Conservation (phyloP, 2,888 invertebrate genomes). For the Slavum lentiscoides region DNA sequence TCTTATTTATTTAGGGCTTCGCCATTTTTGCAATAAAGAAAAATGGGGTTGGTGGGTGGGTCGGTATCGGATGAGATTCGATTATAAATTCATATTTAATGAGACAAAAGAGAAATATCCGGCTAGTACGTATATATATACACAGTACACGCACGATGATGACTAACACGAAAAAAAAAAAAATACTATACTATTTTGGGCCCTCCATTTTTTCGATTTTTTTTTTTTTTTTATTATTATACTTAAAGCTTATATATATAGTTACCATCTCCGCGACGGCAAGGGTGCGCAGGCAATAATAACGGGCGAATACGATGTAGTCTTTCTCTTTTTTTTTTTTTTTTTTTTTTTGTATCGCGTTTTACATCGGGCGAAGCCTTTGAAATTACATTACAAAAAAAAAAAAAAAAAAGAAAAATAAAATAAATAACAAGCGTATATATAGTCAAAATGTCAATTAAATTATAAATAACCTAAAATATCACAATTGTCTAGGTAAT, state of each 20-base stretch:
- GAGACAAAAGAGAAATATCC: conserved; percentile 29
- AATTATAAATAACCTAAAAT: conserved; percentile 51
- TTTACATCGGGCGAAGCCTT: conserved; percentile 44
- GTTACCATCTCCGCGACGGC: conserved; percentile 18
- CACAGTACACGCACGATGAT: not conserved
- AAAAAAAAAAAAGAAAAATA: conserved; percentile 38
- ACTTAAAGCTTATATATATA: conserved; percentile 33
- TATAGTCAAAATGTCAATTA: conserved; percentile 40
- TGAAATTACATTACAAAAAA: conserved; percentile 41
- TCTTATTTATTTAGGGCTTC: conserved; percentile 51
- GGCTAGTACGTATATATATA: not conserved
- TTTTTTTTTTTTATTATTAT: conserved; percentile 32
- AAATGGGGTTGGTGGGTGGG: conserved; percentile 13
- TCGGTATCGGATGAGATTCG: conserved; percentile 34
- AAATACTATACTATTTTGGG: conserved; percentile 23
- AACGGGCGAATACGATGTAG: conserved; percentile 11
- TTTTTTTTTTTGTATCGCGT: conserved; percentile 30
- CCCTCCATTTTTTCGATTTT: conserved; percentile 7
- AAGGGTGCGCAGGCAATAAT: conserved; percentile 45
- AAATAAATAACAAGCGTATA: conserved; percentile 48
- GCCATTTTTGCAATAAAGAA: conserved; percentile 36
- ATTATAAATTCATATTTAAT: conserved; percentile 41
- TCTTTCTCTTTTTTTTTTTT: too few relatives aligned
- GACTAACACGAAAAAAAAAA: conserved; percentile 30
- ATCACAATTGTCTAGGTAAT: conserved; percentile 51